These are phyloP conservation scores for Leptobrachium ailaonicum DNA, from an alignment of 2,113 vertebrate genomes.

Conservation along the genomic window DNA sequence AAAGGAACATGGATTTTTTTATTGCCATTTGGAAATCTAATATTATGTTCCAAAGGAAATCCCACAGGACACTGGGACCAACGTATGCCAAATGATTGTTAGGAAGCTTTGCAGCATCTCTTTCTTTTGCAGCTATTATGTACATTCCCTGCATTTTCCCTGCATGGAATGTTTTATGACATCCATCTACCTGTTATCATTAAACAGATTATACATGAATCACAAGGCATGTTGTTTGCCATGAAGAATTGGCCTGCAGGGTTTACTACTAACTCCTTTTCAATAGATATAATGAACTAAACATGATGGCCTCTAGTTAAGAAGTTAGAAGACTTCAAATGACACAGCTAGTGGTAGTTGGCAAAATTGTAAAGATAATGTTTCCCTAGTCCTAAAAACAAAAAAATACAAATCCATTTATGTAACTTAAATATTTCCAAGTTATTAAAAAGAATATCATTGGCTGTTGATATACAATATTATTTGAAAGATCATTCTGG, in stretches of 20 bases:
- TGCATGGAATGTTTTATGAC: conserved; percentile 12
- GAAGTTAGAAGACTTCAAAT: conserved; percentile 7
- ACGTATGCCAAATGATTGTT: conserved; percentile 10
- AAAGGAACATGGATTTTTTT: conserved; percentile 15
- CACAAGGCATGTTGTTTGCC: conserved; percentile 1
- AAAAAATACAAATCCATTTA: neutral
- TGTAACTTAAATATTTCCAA: no score
- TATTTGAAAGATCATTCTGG: no score
- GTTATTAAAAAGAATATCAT: no score
- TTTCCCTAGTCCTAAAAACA: neutral
- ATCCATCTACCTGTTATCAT: conserved; percentile 18
- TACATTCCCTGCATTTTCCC: conserved; percentile 17
- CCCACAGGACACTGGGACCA: conserved; percentile 10
- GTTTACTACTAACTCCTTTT: conserved; percentile 1
- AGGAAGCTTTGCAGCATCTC: neutral
- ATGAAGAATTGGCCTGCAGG: neutral
- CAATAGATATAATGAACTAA: neutral
- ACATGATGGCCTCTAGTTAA: neutral
- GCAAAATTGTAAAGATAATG: neutral
- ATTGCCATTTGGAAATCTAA: conserved; percentile 23
- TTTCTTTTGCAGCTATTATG: conserved; percentile 6
- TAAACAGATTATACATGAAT: conserved; percentile 8
- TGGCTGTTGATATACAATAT: no score
- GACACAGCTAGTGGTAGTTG: neutral
- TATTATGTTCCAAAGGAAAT: conserved; percentile 22